These are phyloP conservation scores for Pterostichus niger DNA, from an alignment of 2,888 invertebrate species.

Conservation along the genomic window DNA sequence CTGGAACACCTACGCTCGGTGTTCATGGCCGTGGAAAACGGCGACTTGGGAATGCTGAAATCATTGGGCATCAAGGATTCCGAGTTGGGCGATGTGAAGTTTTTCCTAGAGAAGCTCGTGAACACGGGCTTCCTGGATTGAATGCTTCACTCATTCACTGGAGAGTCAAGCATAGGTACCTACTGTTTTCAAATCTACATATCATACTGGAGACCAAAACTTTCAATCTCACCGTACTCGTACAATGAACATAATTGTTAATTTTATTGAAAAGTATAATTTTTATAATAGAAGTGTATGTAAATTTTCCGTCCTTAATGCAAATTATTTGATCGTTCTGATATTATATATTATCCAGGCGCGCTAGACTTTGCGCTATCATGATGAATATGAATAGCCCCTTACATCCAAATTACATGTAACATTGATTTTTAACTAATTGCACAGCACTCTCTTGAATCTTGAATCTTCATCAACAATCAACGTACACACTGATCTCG, in stretches of 20 bases:
- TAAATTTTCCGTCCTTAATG: slow-evolving; percentile 62
- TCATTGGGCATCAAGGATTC: slow-evolving; percentile 97
- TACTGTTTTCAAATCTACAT: slow-evolving; percentile 86
- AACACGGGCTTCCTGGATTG: slow-evolving; percentile 97
- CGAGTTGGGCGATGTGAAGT: slow-evolving; percentile 96
- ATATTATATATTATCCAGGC: slow-evolving; percentile 45
- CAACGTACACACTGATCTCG: slow-evolving; percentile 9
- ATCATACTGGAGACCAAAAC: slow-evolving; percentile 75
- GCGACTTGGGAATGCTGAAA: slow-evolving; percentile 95
- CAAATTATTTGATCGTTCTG: slow-evolving; percentile 42
- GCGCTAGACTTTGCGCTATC: slow-evolving; percentile 57
- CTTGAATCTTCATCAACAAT: not conserved
- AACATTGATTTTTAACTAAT: not conserved
- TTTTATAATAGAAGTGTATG: slow-evolving; percentile 60
- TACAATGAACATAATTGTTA: slow-evolving; percentile 60
- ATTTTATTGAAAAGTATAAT: slow-evolving; percentile 40
- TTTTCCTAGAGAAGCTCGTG: slow-evolving; percentile 96
- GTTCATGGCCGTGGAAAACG: slow-evolving; percentile 97
- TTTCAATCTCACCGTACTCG: slow-evolving; percentile 45
- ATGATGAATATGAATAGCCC: not conserved
- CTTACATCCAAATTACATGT: not conserved
- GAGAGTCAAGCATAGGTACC: slow-evolving; percentile 76
- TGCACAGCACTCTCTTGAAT: slow-evolving; percentile 15
- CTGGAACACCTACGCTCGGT: slow-evolving; percentile 95
- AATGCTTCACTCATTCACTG: slow-evolving; percentile 80